These are phyloP conservation scores for Unio delphinus DNA, from an alignment of 2,888 invertebrate species.

Conservation along the genomic window DNA sequence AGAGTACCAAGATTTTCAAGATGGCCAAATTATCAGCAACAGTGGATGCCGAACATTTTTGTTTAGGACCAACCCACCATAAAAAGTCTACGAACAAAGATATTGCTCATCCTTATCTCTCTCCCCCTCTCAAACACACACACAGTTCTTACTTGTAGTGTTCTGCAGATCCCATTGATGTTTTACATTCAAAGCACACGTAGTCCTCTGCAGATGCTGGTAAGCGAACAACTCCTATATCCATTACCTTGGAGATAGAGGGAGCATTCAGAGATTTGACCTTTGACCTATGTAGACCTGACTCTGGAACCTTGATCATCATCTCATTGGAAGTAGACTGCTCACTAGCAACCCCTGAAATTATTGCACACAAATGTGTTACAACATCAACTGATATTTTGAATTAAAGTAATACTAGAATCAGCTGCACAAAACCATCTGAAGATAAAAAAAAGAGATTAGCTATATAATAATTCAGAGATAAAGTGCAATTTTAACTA, in stretches of 20 bases:
- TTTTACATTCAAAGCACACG: conserved; percentile 67
- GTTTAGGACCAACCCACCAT: too few species aligned
- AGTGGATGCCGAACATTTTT: too few species aligned
- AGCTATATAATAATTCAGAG: too few species aligned
- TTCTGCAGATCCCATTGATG: conserved; percentile 57
- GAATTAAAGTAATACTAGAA: not conserved
- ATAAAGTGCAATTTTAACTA: too few species aligned
- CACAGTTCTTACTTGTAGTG: conserved; percentile 83
- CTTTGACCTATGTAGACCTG: conserved; percentile 24
- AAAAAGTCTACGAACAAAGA: too few species aligned
- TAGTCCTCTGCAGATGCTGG: conserved; percentile 33
- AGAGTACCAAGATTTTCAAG: too few species aligned
- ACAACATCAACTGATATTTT: too few species aligned
- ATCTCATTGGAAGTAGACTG: conserved; percentile 49
- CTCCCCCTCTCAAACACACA: too few species aligned
- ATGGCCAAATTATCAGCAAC: too few species aligned
- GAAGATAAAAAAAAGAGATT: not conserved
- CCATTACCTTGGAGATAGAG: conserved; percentile 53
- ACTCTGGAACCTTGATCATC: conserved; percentile 58
- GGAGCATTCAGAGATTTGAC: conserved; percentile 68
- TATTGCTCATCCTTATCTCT: too few species aligned
- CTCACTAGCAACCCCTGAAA: conserved; percentile 12
- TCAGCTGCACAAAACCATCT: not conserved
- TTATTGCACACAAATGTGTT: too few species aligned
- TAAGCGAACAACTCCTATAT: conserved; percentile 46